A percentile compares a stretch with the other conserved stretches of the same genome.
Evolutionary conservation across 2,113 vertebrate species (phyloP).

Genomic region (Climacteris rufus): DNA sequence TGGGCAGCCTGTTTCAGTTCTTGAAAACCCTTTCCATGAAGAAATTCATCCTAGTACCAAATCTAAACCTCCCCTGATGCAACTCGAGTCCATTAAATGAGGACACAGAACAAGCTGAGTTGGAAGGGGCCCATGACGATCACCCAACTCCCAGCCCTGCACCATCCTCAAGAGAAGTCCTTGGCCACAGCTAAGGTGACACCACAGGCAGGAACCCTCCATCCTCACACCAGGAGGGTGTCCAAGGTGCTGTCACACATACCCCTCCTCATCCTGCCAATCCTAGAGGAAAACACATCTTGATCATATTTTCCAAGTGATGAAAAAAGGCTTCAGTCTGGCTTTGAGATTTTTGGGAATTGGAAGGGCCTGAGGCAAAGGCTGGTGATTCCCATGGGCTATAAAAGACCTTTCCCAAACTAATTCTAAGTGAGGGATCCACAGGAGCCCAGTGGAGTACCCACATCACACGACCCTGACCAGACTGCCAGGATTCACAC

Average conservation of each 20-base stretch:
- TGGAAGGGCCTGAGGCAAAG: background rate
- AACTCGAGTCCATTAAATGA: background rate
- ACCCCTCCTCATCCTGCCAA: background rate
- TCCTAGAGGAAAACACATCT: background rate
- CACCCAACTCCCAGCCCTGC: background rate
- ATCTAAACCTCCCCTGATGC: background rate
- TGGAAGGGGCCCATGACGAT: background rate
- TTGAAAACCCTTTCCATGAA: background rate
- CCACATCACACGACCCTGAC: fast-evolving
- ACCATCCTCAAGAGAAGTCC: background rate
- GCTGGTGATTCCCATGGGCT: background rate
- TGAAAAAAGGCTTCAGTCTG: background rate
- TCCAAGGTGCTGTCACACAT: fast-evolving
- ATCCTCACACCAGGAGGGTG: background rate
- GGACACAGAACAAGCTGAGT: background rate
- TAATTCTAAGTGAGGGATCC: background rate
- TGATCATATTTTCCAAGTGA: background rate
- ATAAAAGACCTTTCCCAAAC: background rate
- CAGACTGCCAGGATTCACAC: fast-evolving
- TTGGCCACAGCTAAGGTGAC: fast-evolving
- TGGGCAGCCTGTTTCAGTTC: background rate
- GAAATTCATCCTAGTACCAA: background rate
- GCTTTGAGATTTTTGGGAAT: background rate
- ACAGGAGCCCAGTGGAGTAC: background rate
- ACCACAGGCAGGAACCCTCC: no score